Conservation (phyloP, 2,113 vertebrate genomes). For the Catagonus wagneri region DNA sequence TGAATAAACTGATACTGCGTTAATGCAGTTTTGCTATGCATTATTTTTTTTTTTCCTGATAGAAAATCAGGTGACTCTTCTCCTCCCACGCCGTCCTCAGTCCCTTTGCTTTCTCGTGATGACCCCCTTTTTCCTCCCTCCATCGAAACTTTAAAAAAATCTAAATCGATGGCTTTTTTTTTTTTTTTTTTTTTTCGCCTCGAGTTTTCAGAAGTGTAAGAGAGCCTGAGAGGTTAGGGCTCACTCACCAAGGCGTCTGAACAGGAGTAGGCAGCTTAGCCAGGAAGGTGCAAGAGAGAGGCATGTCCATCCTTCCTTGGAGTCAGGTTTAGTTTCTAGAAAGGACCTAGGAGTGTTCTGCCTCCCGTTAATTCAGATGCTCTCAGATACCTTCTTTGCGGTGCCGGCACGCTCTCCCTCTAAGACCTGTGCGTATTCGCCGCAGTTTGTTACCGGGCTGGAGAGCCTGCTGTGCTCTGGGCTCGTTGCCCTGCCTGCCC, state of each 20-base stretch:
- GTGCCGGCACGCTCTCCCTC: background rate
- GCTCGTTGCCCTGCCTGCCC: background rate
- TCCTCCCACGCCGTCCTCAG: background rate
- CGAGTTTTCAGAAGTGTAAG: slow-evolving; percentile 33
- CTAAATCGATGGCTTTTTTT: slow-evolving; percentile 32
- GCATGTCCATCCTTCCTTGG: no score
- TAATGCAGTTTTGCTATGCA: slow-evolving; percentile 67
- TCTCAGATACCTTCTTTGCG: background rate
- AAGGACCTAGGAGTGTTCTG: background rate
- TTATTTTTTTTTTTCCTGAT: slow-evolving; percentile 44
- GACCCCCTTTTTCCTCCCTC: background rate
- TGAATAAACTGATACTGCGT: slow-evolving; percentile 61
- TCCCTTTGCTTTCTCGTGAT: background rate
- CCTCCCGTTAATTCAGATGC: background rate
- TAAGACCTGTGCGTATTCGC: accelerated
- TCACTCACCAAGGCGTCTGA: accelerated
- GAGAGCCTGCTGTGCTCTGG: background rate
- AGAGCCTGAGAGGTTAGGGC: background rate
- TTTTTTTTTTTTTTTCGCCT: background rate
- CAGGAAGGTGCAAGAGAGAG: background rate
- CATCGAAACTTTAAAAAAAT: background rate
- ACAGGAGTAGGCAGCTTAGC: background rate
- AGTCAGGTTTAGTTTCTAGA: background rate
- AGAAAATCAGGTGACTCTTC: background rate
- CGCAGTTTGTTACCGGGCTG: background rate